Percentiles rank a stretch among this genome's conserved stretches.
These are phyloP conservation scores for Neotoxoptera formosana DNA, from an alignment of 1,140 invertebrate species.

Conservation along the genomic window DNA sequence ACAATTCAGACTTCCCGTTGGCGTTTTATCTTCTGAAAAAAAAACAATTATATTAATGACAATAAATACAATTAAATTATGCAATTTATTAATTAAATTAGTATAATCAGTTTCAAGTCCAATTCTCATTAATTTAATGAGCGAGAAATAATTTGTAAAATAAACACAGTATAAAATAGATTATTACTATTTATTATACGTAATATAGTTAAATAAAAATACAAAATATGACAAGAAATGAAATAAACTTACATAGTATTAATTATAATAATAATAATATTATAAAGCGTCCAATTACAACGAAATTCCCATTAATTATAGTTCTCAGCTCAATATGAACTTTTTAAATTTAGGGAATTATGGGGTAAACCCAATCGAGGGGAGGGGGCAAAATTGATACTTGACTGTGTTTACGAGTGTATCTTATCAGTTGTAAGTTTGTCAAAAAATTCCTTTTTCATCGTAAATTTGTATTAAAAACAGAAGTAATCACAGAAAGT, in stretches of 20 bases:
- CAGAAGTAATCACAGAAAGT: no score
- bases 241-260: no score
- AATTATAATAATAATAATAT: no score
- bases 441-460: no score
- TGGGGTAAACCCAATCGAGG: no score
- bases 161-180: not conserved
- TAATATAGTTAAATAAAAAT: not conserved
- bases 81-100: not conserved
- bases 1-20: constrained; percentile 83
- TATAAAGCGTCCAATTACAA: not conserved
- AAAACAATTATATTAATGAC: constrained; percentile 62
- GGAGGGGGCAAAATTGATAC: no score
- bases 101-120: not conserved
- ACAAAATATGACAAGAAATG: not conserved
- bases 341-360: not conserved
- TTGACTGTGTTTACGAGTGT: no score
- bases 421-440: no score
- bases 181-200: not conserved
- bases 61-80: not conserved
- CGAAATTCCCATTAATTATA: not conserved
- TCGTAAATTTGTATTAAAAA: no score
- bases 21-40: constrained; percentile 77
- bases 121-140: not conserved
- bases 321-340: not conserved
- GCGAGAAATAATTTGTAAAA: not conserved